Evolutionary conservation across 2,888 invertebrate genomes (phyloP), one percentile per base, ranked within the genome.

Genomic region (Pheosia tremula): DNA sequence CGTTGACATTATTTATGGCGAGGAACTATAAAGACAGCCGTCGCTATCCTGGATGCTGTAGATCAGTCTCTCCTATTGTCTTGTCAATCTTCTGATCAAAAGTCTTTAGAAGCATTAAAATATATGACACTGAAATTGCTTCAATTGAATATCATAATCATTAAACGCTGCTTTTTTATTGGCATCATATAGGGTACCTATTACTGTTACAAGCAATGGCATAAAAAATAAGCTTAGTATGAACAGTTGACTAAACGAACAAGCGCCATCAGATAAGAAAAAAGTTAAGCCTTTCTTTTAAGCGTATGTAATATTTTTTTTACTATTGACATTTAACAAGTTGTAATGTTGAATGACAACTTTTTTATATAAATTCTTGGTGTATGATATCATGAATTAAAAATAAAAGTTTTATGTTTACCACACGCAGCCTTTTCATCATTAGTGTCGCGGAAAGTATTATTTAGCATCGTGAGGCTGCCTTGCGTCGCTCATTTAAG

Each of bases 11-110:
- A 74, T 68, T 71, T 73, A 71, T 71, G 69, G 65, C 62, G 66
- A 68, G 57, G 64, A 71, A 68, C 71, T 75, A 69, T 66, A 63
- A 64, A 53, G 55, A 71, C 75, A 72, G 79, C 82, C 80, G 83
- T 82, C 72, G 60, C 66, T 73, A 75, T 77, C 57, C 65, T 63
- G 69, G 64, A 72, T 68, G 66, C 77, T 78, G 66, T 64, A 72
- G 64, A 78, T 77, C 78, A 71, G 73, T 80, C 81, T 77, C 63
- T 64, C 63, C 68, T 71, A 89, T 90, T 89, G 89, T 89, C 61
- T 72, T 82, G 86, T 84, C 86, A 85, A 79, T 86, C 86, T 85
- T 67, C 62, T 65, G 63, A 58, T 77, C 78, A 74, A 74, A 71
- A 72, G 67, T 63, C 59, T 67, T 64, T 62, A 57, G 61, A 59